Conservation (phyloP, 2,888 invertebrate species). For the Lissonota sp. region DNA sequence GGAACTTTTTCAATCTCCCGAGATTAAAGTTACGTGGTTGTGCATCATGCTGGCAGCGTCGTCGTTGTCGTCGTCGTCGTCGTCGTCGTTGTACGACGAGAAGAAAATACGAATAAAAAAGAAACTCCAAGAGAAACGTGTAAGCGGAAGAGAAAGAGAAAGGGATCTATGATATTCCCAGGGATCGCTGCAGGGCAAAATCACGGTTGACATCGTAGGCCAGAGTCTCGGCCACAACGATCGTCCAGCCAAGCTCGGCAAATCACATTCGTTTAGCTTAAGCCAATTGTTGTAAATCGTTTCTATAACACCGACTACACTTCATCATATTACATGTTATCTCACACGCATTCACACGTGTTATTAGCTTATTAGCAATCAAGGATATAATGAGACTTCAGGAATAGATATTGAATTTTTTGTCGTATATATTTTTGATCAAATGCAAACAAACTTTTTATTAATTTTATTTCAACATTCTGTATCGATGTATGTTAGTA, state of each 20-base stretch:
- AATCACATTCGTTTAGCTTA: constrained; percentile 49
- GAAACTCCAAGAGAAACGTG: not conserved
- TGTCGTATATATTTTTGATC: too few species aligned
- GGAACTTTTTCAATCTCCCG: constrained; percentile 64
- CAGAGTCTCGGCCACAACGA: constrained; percentile 19
- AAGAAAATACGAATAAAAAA: constrained; percentile 24
- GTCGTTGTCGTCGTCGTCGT: constrained; percentile 25
- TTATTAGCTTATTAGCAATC: too few species aligned
- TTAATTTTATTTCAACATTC: too few species aligned
- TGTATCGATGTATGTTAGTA: too few species aligned
- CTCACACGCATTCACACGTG: not conserved
- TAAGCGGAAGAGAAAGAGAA: constrained; percentile 9
- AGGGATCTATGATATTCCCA: constrained; percentile 14
- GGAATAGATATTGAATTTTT: too few species aligned
- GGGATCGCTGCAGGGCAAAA: constrained; percentile 29
- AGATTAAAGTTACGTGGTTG: constrained; percentile 62
- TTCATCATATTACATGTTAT: constrained; percentile 1
- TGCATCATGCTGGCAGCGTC: constrained; percentile 42
- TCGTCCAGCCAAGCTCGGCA: constrained; percentile 40
- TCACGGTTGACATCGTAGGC: constrained; percentile 23
- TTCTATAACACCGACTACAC: constrained; percentile 28
- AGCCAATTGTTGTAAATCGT: constrained; percentile 55
- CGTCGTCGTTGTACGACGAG: too few species aligned
- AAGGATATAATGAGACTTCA: too few species aligned
- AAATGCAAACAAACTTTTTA: too few species aligned